Base-by-base conservation (phyloP, 2,888 invertebrate genomes). In the Sphaerophoria rueppellii region DNA sequence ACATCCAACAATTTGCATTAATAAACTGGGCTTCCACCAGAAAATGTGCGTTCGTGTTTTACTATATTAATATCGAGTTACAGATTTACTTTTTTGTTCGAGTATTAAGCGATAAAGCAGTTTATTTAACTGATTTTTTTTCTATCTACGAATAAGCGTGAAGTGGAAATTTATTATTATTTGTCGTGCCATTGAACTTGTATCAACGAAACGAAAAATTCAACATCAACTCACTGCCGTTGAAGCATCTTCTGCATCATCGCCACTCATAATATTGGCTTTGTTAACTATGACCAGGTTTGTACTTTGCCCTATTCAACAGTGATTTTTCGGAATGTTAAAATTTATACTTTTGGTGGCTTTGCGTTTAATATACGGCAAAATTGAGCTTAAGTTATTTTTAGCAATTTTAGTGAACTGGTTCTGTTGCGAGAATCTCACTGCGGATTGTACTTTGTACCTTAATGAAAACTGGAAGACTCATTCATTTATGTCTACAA, bases 141-240 rank as follows among this genome's bases (percentile, higher is more conserved):
- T 58, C 40, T 58, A 58, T 58, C 16, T 58, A 11, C 37, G 16
- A 60, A 40, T 60, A 52, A 65, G 16, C n/a, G 37, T 52, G 52
- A 65, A 65, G 65, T 65, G 37, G 52, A 37, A 65, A 12, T 52
- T 65, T 52, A n/a, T 52, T 65, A 24, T 7, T 34, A 24, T 63
- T 65, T 65, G 35, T 46, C 52, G 37, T 52, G 63, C 32, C 43
- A 37, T 65, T 65, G 65, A 65, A 65, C 65, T 65, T 46, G 37
- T 24, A 50, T 52, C 16, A 24, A 24, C 24, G 24, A 24, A 24
- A 24, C 24, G 24, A 24, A 24, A 50, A 14, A 6, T 37, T 65
- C 14, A 9, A 50, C 4, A 24, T 24, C 24, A 24, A 24, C 14
- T 4, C 0, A 52, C 52, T 16, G 37, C 52, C 37, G 2, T 48